phyloP scores from a whole-genome alignment of 2,113 vertebrate species.

The Todiramphus saurophagus region DNA sequence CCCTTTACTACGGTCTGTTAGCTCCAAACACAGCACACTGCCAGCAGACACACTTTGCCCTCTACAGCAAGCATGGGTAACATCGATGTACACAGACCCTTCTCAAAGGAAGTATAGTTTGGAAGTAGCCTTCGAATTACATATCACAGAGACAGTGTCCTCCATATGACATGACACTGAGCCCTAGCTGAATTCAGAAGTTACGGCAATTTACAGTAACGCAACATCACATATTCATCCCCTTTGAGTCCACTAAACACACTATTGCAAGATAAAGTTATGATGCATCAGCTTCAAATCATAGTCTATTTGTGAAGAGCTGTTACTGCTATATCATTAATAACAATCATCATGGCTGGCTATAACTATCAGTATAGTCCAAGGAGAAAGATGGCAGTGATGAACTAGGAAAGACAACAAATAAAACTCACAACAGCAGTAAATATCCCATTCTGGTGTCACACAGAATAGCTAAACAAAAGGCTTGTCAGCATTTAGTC shows the following conservation, averaged over 20 bases:
- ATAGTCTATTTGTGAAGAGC: not conserved
- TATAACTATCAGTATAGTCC: slow-evolving; percentile 20
- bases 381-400: slow-evolving; percentile 36
- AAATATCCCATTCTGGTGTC: not conserved
- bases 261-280: not conserved
- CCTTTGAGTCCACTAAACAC: not conserved
- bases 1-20: slow-evolving; percentile 7
- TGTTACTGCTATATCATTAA: not conserved
- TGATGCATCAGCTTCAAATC: not conserved
- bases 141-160: accelerated
- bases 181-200: not conserved
- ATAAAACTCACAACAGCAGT: not conserved
- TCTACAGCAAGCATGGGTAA: not conserved
- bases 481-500: not conserved
- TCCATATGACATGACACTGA: not conserved
- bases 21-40: not conserved
- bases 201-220: not conserved
- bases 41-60: not conserved
- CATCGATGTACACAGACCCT: not conserved
- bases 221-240: not conserved
- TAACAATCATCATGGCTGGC: not conserved
- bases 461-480: not conserved
- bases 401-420: not conserved
- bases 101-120: not conserved
- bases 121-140: not conserved